These are phyloP conservation scores for Allacma fusca DNA, from an alignment of 2,888 invertebrate genomes.

Conservation along the genomic window DNA sequence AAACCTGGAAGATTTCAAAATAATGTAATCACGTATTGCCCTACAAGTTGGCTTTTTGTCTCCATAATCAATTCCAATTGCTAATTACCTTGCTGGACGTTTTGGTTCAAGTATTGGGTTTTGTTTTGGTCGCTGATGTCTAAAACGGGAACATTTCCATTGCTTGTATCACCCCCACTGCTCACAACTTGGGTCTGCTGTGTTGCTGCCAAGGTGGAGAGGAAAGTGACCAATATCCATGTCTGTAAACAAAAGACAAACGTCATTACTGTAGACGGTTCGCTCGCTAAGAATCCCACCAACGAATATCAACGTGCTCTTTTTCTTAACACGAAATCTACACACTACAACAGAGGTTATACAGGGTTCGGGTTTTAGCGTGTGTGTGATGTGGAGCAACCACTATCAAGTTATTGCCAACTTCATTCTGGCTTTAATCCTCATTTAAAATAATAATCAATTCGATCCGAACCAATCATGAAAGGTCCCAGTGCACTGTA, in stretches of 20 bases:
- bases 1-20: conserved; percentile 68
- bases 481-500: no score
- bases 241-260: conserved; percentile 37
- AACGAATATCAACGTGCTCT: no score
- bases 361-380: no score
- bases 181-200: conserved; percentile 50
- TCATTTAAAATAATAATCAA: no score
- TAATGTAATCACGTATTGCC: neutral
- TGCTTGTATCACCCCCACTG: conserved; percentile 49
- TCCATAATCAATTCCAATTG: neutral
- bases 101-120: conserved; percentile 78
- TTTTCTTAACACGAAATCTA: no score
- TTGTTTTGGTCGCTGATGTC: conserved; percentile 77
- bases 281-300: no score
- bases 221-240: conserved; percentile 34
- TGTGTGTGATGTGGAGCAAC: no score
- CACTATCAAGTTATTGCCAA: no score
- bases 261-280: neutral
- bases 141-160: conserved; percentile 72
- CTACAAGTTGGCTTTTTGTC: neutral
- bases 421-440: no score
- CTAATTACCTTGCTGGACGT: conserved; percentile 74
- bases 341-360: no score
- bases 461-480: no score
- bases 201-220: conserved; percentile 32